phyloP scores from a whole-genome alignment of 2,888 invertebrate genomes.

The Mythimna vitellina region DNA sequence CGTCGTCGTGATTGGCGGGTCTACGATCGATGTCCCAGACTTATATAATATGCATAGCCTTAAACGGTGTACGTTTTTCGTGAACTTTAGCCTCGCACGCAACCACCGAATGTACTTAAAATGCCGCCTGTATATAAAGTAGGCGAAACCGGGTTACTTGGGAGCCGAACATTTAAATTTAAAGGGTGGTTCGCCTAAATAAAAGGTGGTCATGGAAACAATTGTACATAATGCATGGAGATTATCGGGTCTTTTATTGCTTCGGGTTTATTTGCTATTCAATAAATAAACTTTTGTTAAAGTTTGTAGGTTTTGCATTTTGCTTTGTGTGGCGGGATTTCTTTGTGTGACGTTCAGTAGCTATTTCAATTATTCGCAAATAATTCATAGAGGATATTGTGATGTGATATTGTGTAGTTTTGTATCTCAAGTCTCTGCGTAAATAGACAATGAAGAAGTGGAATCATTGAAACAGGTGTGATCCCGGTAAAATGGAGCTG shows the following conservation, averaged over 20 bases:
- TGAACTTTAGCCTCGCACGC: slow-evolving; percentile 58
- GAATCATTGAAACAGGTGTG: too few species aligned
- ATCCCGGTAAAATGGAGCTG: too few species aligned
- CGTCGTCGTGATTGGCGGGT: slow-evolving; percentile 56
- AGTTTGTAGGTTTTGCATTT: background rate
- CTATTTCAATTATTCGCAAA: too few species aligned
- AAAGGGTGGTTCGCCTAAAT: slow-evolving; percentile 34
- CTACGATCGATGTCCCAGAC: slow-evolving; percentile 37
- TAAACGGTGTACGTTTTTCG: slow-evolving; percentile 52
- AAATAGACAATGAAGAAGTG: too few species aligned
- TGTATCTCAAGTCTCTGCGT: too few species aligned
- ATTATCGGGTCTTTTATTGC: slow-evolving; percentile 1
- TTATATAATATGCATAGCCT: slow-evolving; percentile 53
- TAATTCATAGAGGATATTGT: too few species aligned
- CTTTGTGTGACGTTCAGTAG: too few species aligned
- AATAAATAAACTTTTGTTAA: background rate
- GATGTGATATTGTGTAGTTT: too few species aligned
- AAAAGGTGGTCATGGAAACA: slow-evolving; percentile 33
- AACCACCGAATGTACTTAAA: slow-evolving; percentile 50
- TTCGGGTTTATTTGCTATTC: background rate
- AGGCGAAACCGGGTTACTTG: slow-evolving; percentile 31
- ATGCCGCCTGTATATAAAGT: slow-evolving; percentile 50
- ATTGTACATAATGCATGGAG: slow-evolving; percentile 15
- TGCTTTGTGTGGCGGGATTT: background rate
- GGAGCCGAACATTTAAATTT: slow-evolving; percentile 44